These are phyloP conservation scores for Phymastichus coffea DNA, from an alignment of 1,140 invertebrate species.

Conservation along the genomic window DNA sequence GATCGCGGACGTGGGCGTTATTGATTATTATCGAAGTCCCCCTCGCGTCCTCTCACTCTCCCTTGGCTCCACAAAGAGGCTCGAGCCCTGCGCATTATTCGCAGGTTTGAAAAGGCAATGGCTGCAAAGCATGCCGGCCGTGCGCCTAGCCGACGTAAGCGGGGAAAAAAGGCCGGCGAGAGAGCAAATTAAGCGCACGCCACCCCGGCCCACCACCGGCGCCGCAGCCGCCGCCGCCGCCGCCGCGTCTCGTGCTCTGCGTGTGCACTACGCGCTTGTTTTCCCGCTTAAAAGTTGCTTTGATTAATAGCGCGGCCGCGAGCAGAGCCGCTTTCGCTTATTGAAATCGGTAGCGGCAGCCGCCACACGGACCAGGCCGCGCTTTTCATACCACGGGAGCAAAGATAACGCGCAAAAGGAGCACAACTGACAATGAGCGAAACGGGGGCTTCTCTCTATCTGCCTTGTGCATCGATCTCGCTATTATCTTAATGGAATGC, in stretches of 20 bases:
- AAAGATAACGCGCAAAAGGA: no score
- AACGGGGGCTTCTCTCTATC: no score
- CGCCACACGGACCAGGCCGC: no score
- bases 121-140: conserved; percentile 7
- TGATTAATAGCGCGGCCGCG: conserved; percentile 47
- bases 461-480: no score
- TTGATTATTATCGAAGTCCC: conserved; percentile 27
- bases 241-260: background rate
- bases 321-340: conserved; percentile 42
- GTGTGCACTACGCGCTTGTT: conserved; percentile 29
- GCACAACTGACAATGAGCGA: no score
- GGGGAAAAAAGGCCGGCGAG: conserved; percentile 6
- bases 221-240: conserved; percentile 21
- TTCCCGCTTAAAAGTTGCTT: conserved; percentile 42
- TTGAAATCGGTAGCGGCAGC: conserved; percentile 42
- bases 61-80: conserved; percentile 9
- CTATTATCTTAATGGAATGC: no score
- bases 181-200: no score
- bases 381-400: background rate
- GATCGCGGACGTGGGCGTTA: conserved; percentile 10
- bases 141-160: conserved; percentile 22
- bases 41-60: background rate
- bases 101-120: conserved; percentile 22
- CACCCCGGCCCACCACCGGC: background rate
- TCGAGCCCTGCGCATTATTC: conserved; percentile 17